Evolutionary conservation across 2,888 invertebrate species (phyloP), one percentile per base, ranked within the genome.

Genomic region (Polydesmus complanatus): DNA sequence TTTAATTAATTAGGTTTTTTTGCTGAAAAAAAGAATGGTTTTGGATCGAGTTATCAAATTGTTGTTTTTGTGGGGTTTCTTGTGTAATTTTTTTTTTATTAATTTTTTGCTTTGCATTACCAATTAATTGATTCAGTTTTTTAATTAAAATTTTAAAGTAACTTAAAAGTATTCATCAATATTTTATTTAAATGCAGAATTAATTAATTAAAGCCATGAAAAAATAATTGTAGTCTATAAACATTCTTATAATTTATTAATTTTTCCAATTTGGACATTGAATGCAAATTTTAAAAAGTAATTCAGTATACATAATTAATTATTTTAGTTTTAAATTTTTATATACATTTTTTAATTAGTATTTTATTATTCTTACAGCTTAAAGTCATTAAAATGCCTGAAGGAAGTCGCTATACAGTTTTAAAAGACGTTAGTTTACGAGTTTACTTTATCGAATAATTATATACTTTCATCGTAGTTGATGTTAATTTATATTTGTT

Each of bases 341-440:
- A 19, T 22, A 19, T 5, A 3, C 51, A 37, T 37, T 14, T 37
- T 5, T n/a, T n/a, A n/a, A n/a, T n/a, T n/a, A n/a, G n/a, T n/a
- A n/a, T 27, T 25, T 25, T 61, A 51, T 63, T 61, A 54, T 58
- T 56, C 23, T 67, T 69, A 53, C 67, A 79, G 75, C 69, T 81
- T 64, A 78, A 78, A 66, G 78, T 81, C 8, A 78, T 96, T 54
- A 80, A 84, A 58, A 76, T 93, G 65, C 83, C 85, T 49, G 94
- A 95, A 27, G 86, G 85, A 37, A 83, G 85, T 60, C 83, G 77
- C n/a, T 97, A 90, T 72, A 78, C 78, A 27, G 86, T 96, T 0
- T 77, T 97, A 64, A 98, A 98, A 73, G 93, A 96, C 69, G 81
- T 75, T 62, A 68, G 67, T 61, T 62, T n/a, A n/a, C n/a, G n/a